Base-by-base conservation (phyloP, 2,113 vertebrate species). In the Nothocercus julius region DNA sequence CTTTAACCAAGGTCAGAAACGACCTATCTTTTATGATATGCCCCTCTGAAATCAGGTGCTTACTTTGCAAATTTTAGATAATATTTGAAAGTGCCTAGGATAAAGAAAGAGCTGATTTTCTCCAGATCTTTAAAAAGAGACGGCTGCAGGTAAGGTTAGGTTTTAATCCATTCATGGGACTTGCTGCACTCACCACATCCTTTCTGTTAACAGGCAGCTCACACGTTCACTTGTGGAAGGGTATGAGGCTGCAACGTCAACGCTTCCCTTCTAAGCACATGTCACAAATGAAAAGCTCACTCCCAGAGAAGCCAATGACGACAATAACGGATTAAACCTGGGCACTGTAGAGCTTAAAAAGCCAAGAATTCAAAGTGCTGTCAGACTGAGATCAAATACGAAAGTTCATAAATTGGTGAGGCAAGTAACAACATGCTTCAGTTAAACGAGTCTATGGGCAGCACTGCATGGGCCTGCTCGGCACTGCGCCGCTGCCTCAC, bases 1-100 rank as follows among this genome's bases (percentile, higher is more conserved):
- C 80, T 92, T 92, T 91, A 92, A 95, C 56, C 79, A 92, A 94
- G 74, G 51, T 95, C 82, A 91, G 10, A 94, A 96, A 82, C 56
- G 47, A 58, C 44, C 59, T 82, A 88, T 14, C 51, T 72, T 87
- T 44, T 73, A 62, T 84, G 34, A 27, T 64, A 93, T 88, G 61
- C n/a, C 78, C 59, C 56, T 70, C 51, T 6, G 21, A 93, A 95
- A 91, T 66, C 1, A 47, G 61, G 75, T 51, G 36, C 25, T 59
- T 66, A 72, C 36, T 56, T 79, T 64, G 70, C 74, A 95, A 78
- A 89, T 58, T 79, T 77, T 32, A 80, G 44, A 72, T 78, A 19
- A 34, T 11, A 44, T 47, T 11, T 81, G 78, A 54, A 72, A 86
- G 53, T n/a, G 22, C 15, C 25, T 58, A 88, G 38, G 49, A 88